Evolutionary conservation across 2,888 invertebrate species (phyloP), one percentile per base, ranked within the genome.

Genomic region (Leptodirus hochenwartii): DNA sequence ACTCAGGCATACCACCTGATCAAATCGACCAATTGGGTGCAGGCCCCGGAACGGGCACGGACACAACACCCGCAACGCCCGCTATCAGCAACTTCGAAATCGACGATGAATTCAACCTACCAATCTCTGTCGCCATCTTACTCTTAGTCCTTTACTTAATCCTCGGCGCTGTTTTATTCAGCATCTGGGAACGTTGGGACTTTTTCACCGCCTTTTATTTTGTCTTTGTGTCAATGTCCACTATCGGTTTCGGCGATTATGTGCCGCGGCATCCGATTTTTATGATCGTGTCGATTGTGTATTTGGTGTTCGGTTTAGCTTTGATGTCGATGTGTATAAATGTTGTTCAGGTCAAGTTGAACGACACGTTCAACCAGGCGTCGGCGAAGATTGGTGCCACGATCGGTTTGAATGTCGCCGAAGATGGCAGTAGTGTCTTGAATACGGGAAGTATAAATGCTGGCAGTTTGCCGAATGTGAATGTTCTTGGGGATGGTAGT

Each of bases 291-390:
- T 85, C 88, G 20, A 90, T 91, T 44, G 66, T 91, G 26, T 93
- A 96, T 50, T 61, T 96, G 32, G 77, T 95, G 13, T 85, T 96
- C 44, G 96, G 96, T 5, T 61, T 96, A 34, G 87, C 95, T 1
- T 61, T 96, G 12, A 93, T 93, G 29, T 88, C 93, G 40, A 93
- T 95, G 91, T 87, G 88, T 54, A 85, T 96, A 44, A 93, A 91
- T 47, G 90, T 95, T 10, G 87, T 93, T 1, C 91, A 91, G 61
- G 75, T 77, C 25, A 73, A 72, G 49, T 44, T 73, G 24, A 78
- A 79, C 25, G 72, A 81, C 50, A 81, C 82, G 2, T 87, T 87
- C 47, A 73, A 72, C 41, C 71, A 77, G 39, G 85, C 85, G 1
- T 82, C 80, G 44, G 75, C 75, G 13, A 87, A 85, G 50, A 66